Percentiles rank a stretch among this genome's conserved stretches.
Conservation (phyloP, 2,113 vertebrate genomes). For the Scomber colias region DNA sequence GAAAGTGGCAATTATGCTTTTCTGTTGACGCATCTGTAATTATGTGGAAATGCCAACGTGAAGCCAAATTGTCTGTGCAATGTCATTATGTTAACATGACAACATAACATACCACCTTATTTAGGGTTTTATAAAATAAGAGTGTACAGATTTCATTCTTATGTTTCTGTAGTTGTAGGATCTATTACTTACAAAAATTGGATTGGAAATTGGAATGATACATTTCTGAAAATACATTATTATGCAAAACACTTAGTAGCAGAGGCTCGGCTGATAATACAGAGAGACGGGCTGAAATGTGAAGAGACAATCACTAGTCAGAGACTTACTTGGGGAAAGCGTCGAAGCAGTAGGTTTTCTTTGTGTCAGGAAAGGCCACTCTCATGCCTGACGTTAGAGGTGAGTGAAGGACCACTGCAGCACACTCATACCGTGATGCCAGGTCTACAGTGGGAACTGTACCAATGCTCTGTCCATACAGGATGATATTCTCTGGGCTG, state of each 20-base stretch:
- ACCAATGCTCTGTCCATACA: constrained; percentile 97
- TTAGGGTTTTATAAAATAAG: constrained; percentile 13
- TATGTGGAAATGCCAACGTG: constrained; percentile 46
- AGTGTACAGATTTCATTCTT: not conserved
- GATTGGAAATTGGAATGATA: not conserved
- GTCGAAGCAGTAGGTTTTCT: constrained; percentile 98
- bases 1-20: constrained; percentile 37
- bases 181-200: no score
- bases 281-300: no score
- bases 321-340: constrained; percentile 95
- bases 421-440: constrained; percentile 95
- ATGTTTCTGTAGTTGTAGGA: no score
- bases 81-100: constrained; percentile 17
- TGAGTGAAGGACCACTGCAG: constrained; percentile 94
- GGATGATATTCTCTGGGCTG: constrained; percentile 94
- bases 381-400: constrained; percentile 97
- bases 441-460: constrained; percentile 96
- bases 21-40: constrained; percentile 42
- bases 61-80: constrained; percentile 21
- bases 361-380: constrained; percentile 96
- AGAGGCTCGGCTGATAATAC: not conserved
- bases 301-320: not conserved
- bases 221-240: no score
- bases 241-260: not conserved
- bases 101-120: constrained; percentile 10